phyloP scores from a whole-genome alignment of 2,888 invertebrate genomes.

The Lithophane ornitopus region DNA sequence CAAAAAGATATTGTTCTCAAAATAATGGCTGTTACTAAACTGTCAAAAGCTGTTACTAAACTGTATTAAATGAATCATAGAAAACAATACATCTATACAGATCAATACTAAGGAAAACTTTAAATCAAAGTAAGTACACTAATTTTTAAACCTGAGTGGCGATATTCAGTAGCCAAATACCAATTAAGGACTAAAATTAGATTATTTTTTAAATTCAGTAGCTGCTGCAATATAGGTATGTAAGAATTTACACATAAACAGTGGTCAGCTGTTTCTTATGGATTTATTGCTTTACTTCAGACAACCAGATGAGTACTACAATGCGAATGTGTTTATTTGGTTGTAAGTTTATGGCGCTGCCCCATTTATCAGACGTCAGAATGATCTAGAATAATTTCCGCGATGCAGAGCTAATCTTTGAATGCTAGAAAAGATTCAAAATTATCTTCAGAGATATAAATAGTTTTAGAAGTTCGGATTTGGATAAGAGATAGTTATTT shows the following conservation, averaged over 20 bases:
- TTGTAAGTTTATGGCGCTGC: neutral
- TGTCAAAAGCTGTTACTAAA: slow-evolving; percentile 15
- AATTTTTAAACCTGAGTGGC: neutral
- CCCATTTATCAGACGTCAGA: slow-evolving; percentile 6
- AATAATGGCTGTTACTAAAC: neutral
- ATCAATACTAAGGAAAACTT: neutral
- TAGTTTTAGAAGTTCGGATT: neutral
- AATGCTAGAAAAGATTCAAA: neutral
- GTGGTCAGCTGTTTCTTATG: slow-evolving; percentile 17
- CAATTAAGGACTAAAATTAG: slow-evolving; percentile 1
- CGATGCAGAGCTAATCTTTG: neutral
- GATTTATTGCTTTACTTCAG: slow-evolving; percentile 23
- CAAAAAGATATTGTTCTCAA: neutral
- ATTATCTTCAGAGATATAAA: neutral
- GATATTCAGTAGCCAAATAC: neutral
- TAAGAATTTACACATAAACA: slow-evolving; percentile 21
- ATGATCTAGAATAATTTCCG: neutral
- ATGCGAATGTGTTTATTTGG: slow-evolving; percentile 32
- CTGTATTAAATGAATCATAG: neutral
- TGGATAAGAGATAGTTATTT: too few species aligned
- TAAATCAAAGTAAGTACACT: neutral
- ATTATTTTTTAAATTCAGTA: neutral
- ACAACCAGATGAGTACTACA: slow-evolving; percentile 35
- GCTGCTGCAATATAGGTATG: neutral
- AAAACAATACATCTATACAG: slow-evolving; percentile 12